Percentiles rank a stretch among this genome's conserved stretches.
phyloP scores from a whole-genome alignment of 2,113 vertebrate species.

The Ornithorhynchus anatinus region DNA sequence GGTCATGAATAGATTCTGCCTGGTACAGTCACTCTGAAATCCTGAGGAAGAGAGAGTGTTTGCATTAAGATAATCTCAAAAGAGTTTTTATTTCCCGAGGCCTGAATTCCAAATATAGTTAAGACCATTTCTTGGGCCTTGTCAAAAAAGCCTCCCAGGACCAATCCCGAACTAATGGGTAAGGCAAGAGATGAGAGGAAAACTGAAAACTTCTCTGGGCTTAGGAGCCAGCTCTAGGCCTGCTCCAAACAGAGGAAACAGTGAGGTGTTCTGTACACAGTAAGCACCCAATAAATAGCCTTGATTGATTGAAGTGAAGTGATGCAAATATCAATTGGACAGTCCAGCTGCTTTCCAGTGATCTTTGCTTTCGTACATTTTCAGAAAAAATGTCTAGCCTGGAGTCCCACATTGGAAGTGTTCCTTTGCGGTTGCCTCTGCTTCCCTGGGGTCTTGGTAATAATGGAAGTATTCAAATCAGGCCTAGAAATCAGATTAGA shows the following conservation, averaged over 20 bases:
- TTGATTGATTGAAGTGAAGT: too few species aligned
- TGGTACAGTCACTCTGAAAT: neutral
- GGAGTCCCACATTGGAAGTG: neutral
- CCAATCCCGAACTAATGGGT: neutral
- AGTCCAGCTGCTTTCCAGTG: neutral
- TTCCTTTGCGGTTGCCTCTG: neutral
- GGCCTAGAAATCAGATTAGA: neutral
- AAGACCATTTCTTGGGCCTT: neutral
- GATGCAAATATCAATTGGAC: neutral
- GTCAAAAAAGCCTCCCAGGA: neutral
- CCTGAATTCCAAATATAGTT: neutral
- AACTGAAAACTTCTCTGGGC: constrained; percentile 6
- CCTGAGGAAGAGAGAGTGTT: neutral
- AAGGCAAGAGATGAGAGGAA: neutral
- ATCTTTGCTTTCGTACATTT: neutral
- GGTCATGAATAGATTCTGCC: neutral
- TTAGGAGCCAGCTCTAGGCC: neutral
- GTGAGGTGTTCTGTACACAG: neutral
- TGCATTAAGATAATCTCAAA: neutral
- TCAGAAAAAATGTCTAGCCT: neutral
- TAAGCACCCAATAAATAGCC: too few species aligned
- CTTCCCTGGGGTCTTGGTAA: neutral
- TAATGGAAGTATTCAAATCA: neutral
- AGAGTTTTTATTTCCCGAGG: constrained; percentile 30
- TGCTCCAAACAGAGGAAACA: neutral